These are phyloP conservation scores for Apamea crenata DNA, from an alignment of 2,888 invertebrate species.

Conservation along the genomic window DNA sequence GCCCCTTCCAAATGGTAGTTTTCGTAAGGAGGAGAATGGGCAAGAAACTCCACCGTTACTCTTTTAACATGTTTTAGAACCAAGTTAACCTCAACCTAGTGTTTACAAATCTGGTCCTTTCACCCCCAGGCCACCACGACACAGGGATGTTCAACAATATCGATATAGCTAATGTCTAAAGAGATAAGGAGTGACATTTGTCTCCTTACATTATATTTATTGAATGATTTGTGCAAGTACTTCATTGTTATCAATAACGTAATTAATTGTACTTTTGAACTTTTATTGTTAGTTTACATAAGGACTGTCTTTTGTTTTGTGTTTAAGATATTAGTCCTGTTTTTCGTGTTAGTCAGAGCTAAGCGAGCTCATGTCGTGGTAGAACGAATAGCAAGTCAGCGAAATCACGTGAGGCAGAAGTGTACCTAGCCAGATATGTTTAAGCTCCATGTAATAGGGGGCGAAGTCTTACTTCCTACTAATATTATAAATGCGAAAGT, in stretches of 20 bases:
- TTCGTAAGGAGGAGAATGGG: no score
- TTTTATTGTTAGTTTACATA: conserved; percentile 30
- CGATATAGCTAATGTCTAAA: conserved; percentile 11
- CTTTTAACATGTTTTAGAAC: no score
- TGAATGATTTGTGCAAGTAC: conserved; percentile 34
- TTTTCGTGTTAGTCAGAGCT: not conserved
- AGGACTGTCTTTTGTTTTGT: conserved; percentile 16
- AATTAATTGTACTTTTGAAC: conserved; percentile 59
- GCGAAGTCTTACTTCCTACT: not conserved
- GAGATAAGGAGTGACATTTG: conserved; percentile 40
- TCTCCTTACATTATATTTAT: conserved; percentile 27
- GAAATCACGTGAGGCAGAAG: no score
- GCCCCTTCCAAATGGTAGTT: no score
- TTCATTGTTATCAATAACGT: conserved; percentile 32
- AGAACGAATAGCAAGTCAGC: not conserved
- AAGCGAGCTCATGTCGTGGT: not conserved
- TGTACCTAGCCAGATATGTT: no score
- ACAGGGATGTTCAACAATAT: conserved; percentile 24
- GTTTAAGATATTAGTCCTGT: not conserved
- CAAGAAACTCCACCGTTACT: no score
- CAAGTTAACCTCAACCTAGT: not conserved
- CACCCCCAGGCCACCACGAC: not conserved
- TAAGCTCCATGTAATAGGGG: no score
- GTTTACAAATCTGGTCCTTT: not conserved
- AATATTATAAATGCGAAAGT: no score